A percentile compares a stretch with the other conserved stretches of the same genome.
Conservation (phyloP, 2,797 vertebrate genomes). For the Sebastes minor region DNA sequence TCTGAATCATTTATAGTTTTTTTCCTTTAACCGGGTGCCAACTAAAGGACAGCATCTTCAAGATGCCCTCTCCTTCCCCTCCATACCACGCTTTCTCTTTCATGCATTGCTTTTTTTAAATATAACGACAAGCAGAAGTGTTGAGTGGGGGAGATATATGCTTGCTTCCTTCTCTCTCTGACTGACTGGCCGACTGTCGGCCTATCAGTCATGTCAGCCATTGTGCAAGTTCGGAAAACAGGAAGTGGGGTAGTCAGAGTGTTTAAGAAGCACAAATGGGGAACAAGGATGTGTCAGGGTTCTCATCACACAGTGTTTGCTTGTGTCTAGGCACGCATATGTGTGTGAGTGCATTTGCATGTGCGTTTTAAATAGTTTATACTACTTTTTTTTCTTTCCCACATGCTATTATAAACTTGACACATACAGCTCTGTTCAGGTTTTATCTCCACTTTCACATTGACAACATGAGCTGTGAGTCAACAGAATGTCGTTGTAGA, state of each 20-base stretch:
- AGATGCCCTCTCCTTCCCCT: not conserved
- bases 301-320: not conserved
- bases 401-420: slow-evolving; percentile 2
- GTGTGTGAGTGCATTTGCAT: not conserved
- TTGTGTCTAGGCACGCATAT: not conserved
- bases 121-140: not conserved
- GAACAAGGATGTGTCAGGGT: slow-evolving; percentile 1
- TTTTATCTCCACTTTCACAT: slow-evolving; percentile 8
- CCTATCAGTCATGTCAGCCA: slow-evolving; percentile 1
- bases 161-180: not conserved
- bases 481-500: not conserved
- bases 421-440: not conserved
- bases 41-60: not conserved
- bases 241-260: slow-evolving; percentile 47
- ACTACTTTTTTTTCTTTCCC: not conserved
- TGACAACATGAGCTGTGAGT: not conserved
- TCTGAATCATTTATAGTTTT: not conserved
- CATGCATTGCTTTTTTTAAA: not conserved
- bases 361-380: not conserved
- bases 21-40: not conserved
- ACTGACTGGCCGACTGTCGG: not conserved
- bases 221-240: slow-evolving; percentile 47
- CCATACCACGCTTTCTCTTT: not conserved
- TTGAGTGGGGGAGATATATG: not conserved
- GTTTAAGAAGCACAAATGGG: slow-evolving; percentile 12